Evolutionary conservation across 2,888 invertebrate species (phyloP).

Genomic region (Trachelus iudaicus): DNA sequence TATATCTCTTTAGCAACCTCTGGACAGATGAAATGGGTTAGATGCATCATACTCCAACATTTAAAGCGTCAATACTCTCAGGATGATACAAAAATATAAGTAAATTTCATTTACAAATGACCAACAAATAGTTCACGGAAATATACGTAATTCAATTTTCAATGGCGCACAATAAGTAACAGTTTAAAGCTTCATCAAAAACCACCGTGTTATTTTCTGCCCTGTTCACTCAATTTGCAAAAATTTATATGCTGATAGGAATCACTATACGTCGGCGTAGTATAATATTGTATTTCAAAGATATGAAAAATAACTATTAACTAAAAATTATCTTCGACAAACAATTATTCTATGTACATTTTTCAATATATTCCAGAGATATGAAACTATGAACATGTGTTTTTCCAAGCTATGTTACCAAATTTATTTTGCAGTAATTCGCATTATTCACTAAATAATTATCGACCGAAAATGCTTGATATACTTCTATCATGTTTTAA

Average conservation of each 20-base stretch:
- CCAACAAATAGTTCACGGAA: neutral
- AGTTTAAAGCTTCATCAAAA: neutral
- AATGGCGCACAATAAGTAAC: neutral
- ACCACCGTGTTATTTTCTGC: neutral
- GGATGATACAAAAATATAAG: neutral
- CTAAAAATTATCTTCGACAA: neutral
- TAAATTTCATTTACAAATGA: neutral
- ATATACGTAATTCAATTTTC: neutral
- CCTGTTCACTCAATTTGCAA: too few species aligned
- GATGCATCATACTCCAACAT: neutral
- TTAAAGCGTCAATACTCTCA: neutral
- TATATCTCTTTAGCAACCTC: neutral
- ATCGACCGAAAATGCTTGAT: neutral
- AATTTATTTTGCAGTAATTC: neutral
- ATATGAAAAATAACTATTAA: neutral
- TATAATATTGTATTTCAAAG: neutral
- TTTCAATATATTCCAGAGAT: neutral
- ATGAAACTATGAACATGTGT: neutral
- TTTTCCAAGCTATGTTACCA: neutral
- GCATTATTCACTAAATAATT: neutral
- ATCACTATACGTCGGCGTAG: neutral
- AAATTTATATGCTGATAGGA: too few species aligned
- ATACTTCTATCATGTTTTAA: neutral
- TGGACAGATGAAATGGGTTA: conserved; percentile 4
- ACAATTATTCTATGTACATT: neutral